Conservation (phyloP, 2,888 invertebrate genomes). For the Aphodius granarius region DNA sequence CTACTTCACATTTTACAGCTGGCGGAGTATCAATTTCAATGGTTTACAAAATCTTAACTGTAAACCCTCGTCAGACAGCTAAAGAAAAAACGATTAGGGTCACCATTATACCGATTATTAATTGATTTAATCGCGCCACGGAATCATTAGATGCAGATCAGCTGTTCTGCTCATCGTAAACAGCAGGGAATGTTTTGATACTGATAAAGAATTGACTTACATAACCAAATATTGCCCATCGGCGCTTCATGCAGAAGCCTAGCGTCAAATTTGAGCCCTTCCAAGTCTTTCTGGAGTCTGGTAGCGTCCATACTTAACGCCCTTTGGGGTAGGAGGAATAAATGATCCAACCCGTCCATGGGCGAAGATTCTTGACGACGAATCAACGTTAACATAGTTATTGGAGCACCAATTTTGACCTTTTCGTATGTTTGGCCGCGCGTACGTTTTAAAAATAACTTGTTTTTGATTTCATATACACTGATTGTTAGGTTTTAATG, state of each 20-base stretch:
- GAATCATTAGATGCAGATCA: not conserved
- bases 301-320: conserved; percentile 60
- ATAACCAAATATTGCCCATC: conserved; percentile 62
- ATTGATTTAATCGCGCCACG: not conserved
- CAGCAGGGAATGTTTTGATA: not conserved
- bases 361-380: conserved; percentile 47
- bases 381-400: conserved; percentile 35
- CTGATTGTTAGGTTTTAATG: not conserved
- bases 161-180: not conserved
- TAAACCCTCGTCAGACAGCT: not conserved
- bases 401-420: not conserved
- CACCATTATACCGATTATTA: not conserved
- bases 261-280: conserved; percentile 59
- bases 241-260: conserved; percentile 59
- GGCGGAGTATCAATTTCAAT: conserved; percentile 3
- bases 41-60: conserved; percentile 13
- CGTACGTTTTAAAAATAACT: not conserved
- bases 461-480: conserved; percentile 1
- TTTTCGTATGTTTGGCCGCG: not conserved
- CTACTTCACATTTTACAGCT: conserved; percentile 14
- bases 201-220: conserved; percentile 49
- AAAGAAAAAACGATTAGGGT: not conserved
- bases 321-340: conserved; percentile 59
- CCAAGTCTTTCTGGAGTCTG: conserved; percentile 58
- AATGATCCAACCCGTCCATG: conserved; percentile 59